Conservation (phyloP, 2,888 invertebrate species). For the Cosmopolites sordidus region DNA sequence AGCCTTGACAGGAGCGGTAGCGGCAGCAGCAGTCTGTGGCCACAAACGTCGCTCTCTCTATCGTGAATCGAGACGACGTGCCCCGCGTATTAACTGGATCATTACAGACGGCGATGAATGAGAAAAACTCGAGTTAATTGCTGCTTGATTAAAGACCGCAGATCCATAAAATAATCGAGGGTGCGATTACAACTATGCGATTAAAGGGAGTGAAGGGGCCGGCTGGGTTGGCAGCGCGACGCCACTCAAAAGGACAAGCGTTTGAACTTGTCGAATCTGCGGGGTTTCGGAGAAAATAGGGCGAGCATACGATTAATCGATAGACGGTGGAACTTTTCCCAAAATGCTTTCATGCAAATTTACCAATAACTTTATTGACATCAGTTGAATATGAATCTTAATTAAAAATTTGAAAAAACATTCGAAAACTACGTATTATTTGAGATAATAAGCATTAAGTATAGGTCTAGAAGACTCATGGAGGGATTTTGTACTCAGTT, state of each 20-base stretch:
- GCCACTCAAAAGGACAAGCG: constrained; percentile 37
- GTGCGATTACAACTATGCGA: constrained; percentile 20
- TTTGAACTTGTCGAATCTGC: constrained; percentile 31
- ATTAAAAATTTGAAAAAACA: no score
- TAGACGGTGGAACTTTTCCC: no score
- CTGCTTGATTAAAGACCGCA: constrained; percentile 49
- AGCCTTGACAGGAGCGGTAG: background rate
- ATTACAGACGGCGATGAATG: constrained; percentile 27
- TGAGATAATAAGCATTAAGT: no score
- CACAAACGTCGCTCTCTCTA: no score
- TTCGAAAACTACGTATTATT: no score
- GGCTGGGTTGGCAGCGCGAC: constrained; percentile 18
- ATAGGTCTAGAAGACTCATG: no score
- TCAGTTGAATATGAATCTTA: no score
- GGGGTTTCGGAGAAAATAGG: constrained; percentile 8
- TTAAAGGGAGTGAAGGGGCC: constrained; percentile 20
- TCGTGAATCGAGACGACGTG: constrained; percentile 31
- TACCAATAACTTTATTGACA: no score
- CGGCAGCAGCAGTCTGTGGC: constrained; percentile 32
- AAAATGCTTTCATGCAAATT: no score
- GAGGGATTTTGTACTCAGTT: no score
- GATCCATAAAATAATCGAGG: constrained; percentile 29
- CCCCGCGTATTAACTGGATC: constrained; percentile 44
- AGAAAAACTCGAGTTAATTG: constrained; percentile 43
- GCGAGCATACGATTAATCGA: constrained; percentile 16